A percentile compares a stretch with the other conserved stretches of the same genome.
Evolutionary conservation across 2,797 vertebrate species (phyloP).

Genomic region (Rhinoraja longicauda): DNA sequence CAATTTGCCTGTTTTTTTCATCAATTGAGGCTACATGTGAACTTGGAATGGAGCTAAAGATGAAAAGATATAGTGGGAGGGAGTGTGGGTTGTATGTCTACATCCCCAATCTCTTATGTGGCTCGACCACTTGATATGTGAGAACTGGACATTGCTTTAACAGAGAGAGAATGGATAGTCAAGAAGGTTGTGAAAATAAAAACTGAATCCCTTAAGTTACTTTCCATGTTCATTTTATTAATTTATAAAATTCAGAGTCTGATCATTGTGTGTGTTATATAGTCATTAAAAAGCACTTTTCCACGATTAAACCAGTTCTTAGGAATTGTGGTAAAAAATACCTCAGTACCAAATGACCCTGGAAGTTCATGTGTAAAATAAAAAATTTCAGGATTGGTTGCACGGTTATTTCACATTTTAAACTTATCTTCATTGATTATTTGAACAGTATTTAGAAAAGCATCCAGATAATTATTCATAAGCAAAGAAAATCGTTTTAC

Average conservation of each 20-base stretch:
- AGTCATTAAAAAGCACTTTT: background rate
- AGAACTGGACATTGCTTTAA: background rate
- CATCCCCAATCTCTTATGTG: background rate
- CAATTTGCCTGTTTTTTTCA: background rate
- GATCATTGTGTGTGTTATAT: background rate
- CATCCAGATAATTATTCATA: background rate
- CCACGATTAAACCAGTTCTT: background rate
- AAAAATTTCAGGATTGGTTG: background rate
- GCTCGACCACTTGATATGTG: background rate
- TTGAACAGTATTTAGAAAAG: background rate
- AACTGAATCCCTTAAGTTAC: background rate
- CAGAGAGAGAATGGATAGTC: background rate
- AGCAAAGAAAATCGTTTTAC: background rate
- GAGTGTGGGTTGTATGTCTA: background rate
- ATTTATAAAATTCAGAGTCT: background rate
- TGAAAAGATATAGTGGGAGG: background rate
- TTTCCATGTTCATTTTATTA: background rate
- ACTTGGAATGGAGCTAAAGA: background rate
- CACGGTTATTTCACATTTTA: conserved; percentile 11
- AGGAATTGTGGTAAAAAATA: background rate
- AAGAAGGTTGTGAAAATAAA: background rate
- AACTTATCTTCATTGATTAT: background rate
- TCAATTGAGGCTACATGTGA: background rate
- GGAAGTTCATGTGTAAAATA: background rate
- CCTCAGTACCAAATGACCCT: background rate